Evolutionary conservation across 23 tunicate species (phyloP), one percentile per base, ranked within the genome.

Genomic region (Trididemnum clinides): DNA sequence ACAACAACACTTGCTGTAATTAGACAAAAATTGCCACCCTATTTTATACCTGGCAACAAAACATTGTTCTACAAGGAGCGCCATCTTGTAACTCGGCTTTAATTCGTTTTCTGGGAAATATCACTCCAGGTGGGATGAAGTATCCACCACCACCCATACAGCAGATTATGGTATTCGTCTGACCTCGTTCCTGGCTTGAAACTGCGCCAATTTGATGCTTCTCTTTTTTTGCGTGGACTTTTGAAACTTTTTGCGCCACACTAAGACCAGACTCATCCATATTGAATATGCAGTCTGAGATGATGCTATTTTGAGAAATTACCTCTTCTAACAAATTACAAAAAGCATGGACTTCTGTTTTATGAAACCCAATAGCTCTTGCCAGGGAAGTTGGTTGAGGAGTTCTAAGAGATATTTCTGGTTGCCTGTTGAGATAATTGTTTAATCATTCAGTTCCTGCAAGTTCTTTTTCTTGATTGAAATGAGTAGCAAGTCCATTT

Each of bases 371-470:
- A 50, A 66, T 50, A 50, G 83, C 83, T 26, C 83, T 28, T 5
- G 66, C 66, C 36, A 51, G 20, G 27, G 66, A 78, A 25, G 65
- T 78, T 2, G 83, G 21, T 51, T 78, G 66, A 1, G 85, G 72
- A 20, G 4, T 33, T 63, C 85, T 62, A 1, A 81, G 33, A 2
- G 73, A 58, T 2, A 81, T 81, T 59, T 81, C 51, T 31, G 85
- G 85, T 22, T 62, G 50, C 30, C 85, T 33, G 22, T 23, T 33
- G 27, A n/a, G n/a, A n/a, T n/a, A n/a, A n/a, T n/a, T n/a, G n/a
- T n/a, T n/a, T n/a, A 44, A n/a, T n/a, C n/a, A n/a, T n/a, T n/a
- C n/a, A 35, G 37, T 51, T 18, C 85, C 85, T 21, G 85, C 85
- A 62, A 81, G 62, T 33, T 81, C 35, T 18, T 62, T 62, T 10